phyloP scores from a whole-genome alignment of 2,113 vertebrate genomes.

The Laterallus jamaicensis region DNA sequence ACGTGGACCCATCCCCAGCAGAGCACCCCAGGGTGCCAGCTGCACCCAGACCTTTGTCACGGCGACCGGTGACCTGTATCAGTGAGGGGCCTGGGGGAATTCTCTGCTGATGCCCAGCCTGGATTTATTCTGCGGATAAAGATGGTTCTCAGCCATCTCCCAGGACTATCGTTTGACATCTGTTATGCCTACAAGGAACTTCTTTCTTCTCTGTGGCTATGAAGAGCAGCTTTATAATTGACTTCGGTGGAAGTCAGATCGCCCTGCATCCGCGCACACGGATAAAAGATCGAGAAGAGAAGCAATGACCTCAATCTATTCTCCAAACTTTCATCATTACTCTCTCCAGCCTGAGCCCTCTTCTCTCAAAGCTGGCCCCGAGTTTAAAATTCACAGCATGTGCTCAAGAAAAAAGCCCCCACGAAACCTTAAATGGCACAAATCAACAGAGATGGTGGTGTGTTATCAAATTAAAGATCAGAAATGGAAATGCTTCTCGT shows the following conservation, averaged over 20 bases:
- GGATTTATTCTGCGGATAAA: neutral
- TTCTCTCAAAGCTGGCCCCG: neutral
- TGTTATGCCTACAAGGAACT: neutral
- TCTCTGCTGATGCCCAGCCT: neutral
- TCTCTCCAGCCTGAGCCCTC: neutral
- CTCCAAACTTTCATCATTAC: neutral
- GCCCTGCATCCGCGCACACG: fast-evolving
- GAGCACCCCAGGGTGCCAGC: fast-evolving
- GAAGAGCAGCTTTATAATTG: neutral
- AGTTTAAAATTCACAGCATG: neutral
- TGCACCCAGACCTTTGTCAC: neutral
- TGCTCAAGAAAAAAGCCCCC: neutral
- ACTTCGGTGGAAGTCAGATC: neutral
- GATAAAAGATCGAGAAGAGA: neutral
- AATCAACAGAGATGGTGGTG: neutral
- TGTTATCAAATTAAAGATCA: constrained; percentile 55
- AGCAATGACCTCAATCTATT: neutral
- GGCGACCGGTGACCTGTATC: fast-evolving
- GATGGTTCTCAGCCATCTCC: neutral
- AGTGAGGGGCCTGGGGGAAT: neutral
- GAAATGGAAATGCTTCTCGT: constrained; percentile 41
- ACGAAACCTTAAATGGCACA: neutral
- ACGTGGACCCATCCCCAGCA: neutral
- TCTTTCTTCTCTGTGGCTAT: neutral
- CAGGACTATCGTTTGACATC: neutral